Percentiles rank a stretch among this genome's conserved stretches.
Conservation (phyloP, 1,140 invertebrate species). For the Drosophila albomicans region DNA sequence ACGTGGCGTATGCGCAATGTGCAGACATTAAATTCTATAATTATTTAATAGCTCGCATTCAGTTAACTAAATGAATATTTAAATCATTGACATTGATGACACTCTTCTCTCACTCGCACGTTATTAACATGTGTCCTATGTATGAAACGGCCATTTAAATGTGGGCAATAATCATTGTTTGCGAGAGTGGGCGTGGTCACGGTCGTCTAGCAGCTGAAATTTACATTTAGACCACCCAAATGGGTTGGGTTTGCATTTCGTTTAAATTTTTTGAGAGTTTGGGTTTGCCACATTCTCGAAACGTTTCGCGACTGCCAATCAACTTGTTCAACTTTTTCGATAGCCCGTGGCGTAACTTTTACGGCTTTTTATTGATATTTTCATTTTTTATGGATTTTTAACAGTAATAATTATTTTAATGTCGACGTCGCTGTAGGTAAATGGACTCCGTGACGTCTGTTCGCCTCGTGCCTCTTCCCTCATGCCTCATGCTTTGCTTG, state of each 20-base stretch:
- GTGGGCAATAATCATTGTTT: constrained; percentile 19
- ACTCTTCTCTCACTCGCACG: background rate
- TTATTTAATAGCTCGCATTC: constrained; percentile 56
- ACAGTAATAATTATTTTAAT: constrained; percentile 83
- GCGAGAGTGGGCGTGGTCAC: constrained; percentile 15
- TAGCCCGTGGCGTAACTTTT: constrained; percentile 64
- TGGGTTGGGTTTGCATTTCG: background rate
- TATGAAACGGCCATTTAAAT: background rate
- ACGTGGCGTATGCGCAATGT: constrained; percentile 24
- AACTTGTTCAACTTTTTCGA: constrained; percentile 50
- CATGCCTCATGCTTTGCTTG: background rate
- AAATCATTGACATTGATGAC: constrained; percentile 30
- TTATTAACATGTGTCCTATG: background rate
- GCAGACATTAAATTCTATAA: constrained; percentile 35
- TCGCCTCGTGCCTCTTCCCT: background rate
- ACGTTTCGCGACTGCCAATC: constrained; percentile 67
- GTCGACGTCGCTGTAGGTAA: constrained; percentile 74
- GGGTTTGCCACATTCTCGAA: constrained; percentile 12
- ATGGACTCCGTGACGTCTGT: constrained; percentile 54
- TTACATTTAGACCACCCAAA: constrained; percentile 39
- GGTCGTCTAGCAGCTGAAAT: background rate
- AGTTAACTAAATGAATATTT: constrained; percentile 52
- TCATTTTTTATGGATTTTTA: constrained; percentile 78
- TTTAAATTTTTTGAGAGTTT: background rate
- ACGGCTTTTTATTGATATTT: constrained; percentile 76